Base-by-base conservation (phyloP, 30 jellyfish, hydroid and myxozoan species). In the Chrysaora quinquecirrha region DNA sequence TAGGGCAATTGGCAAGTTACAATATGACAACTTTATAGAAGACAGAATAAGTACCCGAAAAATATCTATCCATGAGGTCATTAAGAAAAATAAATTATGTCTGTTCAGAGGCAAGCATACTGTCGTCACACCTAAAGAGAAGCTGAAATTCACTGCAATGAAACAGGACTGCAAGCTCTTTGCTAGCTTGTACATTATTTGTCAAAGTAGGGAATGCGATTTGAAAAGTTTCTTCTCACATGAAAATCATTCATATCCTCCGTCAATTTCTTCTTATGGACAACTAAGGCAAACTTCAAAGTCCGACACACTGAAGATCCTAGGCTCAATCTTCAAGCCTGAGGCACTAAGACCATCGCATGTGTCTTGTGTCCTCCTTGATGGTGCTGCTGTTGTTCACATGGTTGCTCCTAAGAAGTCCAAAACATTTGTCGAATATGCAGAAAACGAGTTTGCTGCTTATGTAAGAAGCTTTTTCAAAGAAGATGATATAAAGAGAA, bases 381-480 rank as follows among this genome's bases (percentile, higher is more conserved):
- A 65, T 30, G 78, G 78, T 12, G 78, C 78, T 7, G 78, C 78
- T 7, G 11, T 65, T 65, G 78, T 65, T 65, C 29, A 65, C 56
- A 21, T 65, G 78, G 48, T 65, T 24, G 56, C 60, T 12, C 78
- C 78, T 65, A 30, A 24, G 28, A 33, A 30, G 29, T 24, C 56
- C 20, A 65, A 65, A 65, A 24, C 78, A 11, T 65, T 65, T 30
- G 21, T 21, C 24, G 60, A 65, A 21, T 65, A 65, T 65, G 52
- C 52, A 24, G 23, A 21, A 29, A 33, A 65, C 56, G 56, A 19
- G 21, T 65, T 65, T 29, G 29, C 34, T 11, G 48, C 78, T 21
- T 65, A 65, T 30, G 10, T 65, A 19, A 14, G 11, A 29, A 43
- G 58, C 16, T 43, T 43, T 43, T 43, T 24, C 58, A 16, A 16